phyloP scores from a whole-genome alignment of 2,888 invertebrate genomes.

The Andrena trimmerana region DNA sequence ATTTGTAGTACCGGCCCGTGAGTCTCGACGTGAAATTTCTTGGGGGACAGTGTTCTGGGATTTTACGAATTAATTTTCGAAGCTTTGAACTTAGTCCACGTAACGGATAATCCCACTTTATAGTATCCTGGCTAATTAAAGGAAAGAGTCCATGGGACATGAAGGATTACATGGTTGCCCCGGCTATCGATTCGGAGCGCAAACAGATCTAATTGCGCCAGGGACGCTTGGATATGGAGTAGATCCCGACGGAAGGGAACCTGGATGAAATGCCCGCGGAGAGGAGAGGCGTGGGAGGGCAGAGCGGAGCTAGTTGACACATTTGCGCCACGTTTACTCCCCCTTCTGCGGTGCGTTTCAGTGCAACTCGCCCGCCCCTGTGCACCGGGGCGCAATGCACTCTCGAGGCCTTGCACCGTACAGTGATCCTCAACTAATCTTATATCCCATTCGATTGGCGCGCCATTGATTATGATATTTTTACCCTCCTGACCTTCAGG shows the following conservation, averaged over 20 bases:
- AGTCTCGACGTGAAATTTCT: no score
- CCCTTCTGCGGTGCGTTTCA: slow-evolving; percentile 44
- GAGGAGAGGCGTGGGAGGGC: slow-evolving; percentile 4
- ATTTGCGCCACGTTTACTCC: slow-evolving; percentile 57
- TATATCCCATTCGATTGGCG: slow-evolving; percentile 31
- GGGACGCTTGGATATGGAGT: slow-evolving; percentile 9
- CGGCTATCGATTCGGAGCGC: not conserved
- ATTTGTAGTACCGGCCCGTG: no score
- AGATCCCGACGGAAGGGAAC: slow-evolving; percentile 30
- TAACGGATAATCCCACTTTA: no score
- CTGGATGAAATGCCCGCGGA: slow-evolving; percentile 26
- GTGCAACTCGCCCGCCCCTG: slow-evolving; percentile 48
- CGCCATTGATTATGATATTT: slow-evolving; percentile 43
- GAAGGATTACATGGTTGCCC: not conserved
- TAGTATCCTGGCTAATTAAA: not conserved
- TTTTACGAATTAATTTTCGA: not conserved
- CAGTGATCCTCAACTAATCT: slow-evolving; percentile 65
- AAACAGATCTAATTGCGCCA: slow-evolving; percentile 21
- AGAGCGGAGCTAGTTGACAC: slow-evolving; percentile 59
- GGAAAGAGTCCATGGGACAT: not conserved
- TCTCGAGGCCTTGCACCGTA: slow-evolving; percentile 61
- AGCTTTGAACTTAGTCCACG: not conserved
- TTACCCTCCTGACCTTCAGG: slow-evolving; percentile 35
- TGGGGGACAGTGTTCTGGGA: not conserved
- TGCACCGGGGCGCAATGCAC: slow-evolving; percentile 65